These are phyloP conservation scores for Dorcus hopei DNA, from an alignment of 2,888 invertebrate genomes.

Conservation along the genomic window DNA sequence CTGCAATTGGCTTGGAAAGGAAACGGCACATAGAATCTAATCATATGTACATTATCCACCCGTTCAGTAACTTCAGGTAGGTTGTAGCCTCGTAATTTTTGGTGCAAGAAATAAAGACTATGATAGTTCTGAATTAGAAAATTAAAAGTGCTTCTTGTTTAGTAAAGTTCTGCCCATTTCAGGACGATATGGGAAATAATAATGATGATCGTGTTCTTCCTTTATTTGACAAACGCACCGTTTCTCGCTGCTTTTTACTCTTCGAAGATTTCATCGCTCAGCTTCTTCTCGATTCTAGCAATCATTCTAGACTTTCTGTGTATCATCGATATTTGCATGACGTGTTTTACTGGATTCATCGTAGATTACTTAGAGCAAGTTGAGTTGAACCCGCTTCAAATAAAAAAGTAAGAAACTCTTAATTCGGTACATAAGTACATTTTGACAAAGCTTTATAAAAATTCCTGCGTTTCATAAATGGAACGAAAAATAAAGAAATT, in stretches of 20 bases:
- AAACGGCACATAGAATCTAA: constrained; percentile 34
- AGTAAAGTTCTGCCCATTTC: not conserved
- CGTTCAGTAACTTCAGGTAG: constrained; percentile 41
- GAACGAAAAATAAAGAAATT: not conserved
- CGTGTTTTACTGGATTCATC: constrained; percentile 46
- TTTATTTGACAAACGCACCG: constrained; percentile 24
- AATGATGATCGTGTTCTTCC: constrained; percentile 19
- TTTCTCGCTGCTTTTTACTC: constrained; percentile 19
- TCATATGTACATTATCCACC: constrained; percentile 41
- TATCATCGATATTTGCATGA: constrained; percentile 38
- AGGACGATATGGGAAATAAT: constrained; percentile 24
- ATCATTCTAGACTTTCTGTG: constrained; percentile 31
- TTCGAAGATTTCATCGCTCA: not conserved
- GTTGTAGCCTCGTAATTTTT: not conserved
- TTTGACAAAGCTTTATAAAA: not conserved
- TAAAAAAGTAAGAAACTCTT: constrained; percentile 33
- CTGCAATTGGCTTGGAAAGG: constrained; percentile 36
- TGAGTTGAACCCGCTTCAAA: constrained; percentile 36
- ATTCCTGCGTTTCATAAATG: not conserved
- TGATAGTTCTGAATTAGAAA: too few relatives aligned
- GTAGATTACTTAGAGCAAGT: constrained; percentile 40
- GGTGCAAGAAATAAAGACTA: too few relatives aligned
- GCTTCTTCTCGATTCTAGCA: not conserved
- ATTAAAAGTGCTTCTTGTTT: not conserved
- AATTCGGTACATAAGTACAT: too few relatives aligned